phyloP scores from a whole-genome alignment of 2,888 invertebrate genomes.

The Euclidia mi region DNA sequence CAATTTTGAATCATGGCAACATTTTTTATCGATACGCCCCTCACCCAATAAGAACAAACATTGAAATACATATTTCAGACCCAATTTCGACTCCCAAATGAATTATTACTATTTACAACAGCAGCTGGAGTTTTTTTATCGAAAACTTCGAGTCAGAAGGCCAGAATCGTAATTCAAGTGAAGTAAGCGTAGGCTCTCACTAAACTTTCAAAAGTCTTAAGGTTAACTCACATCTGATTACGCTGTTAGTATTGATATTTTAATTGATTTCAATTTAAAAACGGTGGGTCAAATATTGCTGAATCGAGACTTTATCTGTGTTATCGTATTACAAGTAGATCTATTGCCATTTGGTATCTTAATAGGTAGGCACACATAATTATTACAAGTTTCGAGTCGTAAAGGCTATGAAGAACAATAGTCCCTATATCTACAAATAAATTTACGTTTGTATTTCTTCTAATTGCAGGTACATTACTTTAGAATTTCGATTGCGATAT shows the following conservation, averaged over 20 bases:
- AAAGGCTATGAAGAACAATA: too few relatives aligned
- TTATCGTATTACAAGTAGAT: too few relatives aligned
- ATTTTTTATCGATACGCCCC: neutral
- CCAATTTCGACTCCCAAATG: conserved; percentile 32
- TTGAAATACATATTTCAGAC: conserved; percentile 21
- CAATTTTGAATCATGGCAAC: neutral
- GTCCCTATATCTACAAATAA: too few relatives aligned
- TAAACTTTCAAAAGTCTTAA: conserved; percentile 43
- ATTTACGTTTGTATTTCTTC: too few relatives aligned
- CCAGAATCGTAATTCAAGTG: conserved; percentile 46
- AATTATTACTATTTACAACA: conserved; percentile 38
- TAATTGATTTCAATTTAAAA: too few relatives aligned
- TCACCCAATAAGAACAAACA: conserved; percentile 11
- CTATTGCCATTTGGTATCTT: too few relatives aligned
- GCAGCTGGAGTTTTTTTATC: conserved; percentile 30
- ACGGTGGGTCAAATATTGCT: too few relatives aligned
- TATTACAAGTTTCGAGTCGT: too few relatives aligned
- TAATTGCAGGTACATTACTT: too few relatives aligned
- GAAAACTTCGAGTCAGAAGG: conserved; percentile 33
- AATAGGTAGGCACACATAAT: too few relatives aligned
- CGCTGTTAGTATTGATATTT: neutral
- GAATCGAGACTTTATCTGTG: too few relatives aligned
- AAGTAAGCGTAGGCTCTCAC: conserved; percentile 30
- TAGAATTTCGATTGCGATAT: too few relatives aligned
- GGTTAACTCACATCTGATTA: neutral